These are phyloP conservation scores for Tipula lateralis DNA, from an alignment of 2,888 invertebrate genomes.

Conservation along the genomic window DNA sequence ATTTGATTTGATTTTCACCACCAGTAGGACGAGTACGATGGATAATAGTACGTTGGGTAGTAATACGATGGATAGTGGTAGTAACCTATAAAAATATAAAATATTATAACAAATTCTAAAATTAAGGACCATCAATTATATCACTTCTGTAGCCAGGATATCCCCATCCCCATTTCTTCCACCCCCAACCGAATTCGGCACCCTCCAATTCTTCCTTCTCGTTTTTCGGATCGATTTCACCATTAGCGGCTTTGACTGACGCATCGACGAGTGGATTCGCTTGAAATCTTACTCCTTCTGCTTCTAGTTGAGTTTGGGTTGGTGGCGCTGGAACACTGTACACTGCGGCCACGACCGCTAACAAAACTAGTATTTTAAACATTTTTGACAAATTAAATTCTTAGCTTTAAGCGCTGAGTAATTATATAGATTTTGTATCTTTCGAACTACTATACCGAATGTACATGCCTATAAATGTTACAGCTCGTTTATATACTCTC, in stretches of 20 bases:
- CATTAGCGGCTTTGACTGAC: background rate
- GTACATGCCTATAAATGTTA: background rate
- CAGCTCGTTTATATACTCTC: background rate
- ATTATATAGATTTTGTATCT: background rate
- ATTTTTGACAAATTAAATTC: background rate
- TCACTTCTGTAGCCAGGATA: background rate
- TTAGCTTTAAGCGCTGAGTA: background rate
- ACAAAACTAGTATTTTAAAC: background rate
- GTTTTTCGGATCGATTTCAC: background rate
- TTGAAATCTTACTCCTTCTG: background rate
- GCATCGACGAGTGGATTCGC: background rate
- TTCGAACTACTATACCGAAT: background rate
- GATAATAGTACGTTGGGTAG: background rate
- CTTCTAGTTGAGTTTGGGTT: background rate
- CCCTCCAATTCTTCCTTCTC: background rate
- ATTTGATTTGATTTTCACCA: background rate
- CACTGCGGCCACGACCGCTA: background rate
- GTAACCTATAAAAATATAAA: background rate
- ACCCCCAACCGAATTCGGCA: background rate
- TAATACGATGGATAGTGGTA: background rate
- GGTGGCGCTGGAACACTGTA: background rate
- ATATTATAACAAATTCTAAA: background rate
- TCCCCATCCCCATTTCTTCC: background rate
- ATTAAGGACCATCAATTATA: no score
- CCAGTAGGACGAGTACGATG: background rate